Evolutionary conservation across 1,140 invertebrate genomes (phyloP).

Genomic region (Aphidius gifuensis): DNA sequence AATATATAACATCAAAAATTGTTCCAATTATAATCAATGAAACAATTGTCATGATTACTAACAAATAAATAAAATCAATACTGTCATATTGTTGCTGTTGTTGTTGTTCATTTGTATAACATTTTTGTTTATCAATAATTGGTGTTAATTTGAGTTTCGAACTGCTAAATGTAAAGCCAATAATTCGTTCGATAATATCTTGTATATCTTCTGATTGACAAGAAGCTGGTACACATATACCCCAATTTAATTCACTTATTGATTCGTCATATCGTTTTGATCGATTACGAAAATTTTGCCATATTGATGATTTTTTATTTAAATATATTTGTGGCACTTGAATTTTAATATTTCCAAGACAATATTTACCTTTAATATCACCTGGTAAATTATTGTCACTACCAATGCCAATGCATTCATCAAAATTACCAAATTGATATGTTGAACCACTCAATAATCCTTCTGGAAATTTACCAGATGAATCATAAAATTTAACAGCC

Average conservation of each 20-base stretch:
- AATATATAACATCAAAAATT: slow-evolving; percentile 37
- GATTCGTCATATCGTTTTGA: slow-evolving; percentile 46
- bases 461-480: slow-evolving; percentile 62
- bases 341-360: slow-evolving; percentile 57
- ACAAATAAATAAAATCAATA: slow-evolving; percentile 57
- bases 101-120: slow-evolving; percentile 52
- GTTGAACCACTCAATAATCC: slow-evolving; percentile 62
- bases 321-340: slow-evolving; percentile 36
- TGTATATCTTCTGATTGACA: slow-evolving; percentile 57
- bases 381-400: slow-evolving; percentile 30
- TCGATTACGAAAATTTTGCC: slow-evolving; percentile 35
- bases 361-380: slow-evolving; percentile 60
- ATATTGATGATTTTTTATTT: slow-evolving; percentile 30
- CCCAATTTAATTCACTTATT: slow-evolving; percentile 60
- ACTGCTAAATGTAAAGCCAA: slow-evolving; percentile 53
- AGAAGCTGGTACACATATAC: slow-evolving; percentile 61
- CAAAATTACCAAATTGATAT: slow-evolving; percentile 67
- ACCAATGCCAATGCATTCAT: slow-evolving; percentile 60
- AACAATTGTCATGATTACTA: slow-evolving; percentile 38
- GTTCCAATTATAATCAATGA: slow-evolving; percentile 39
- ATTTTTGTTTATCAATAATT: slow-evolving; percentile 51
- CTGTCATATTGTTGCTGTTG: slow-evolving; percentile 30
- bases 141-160: slow-evolving; percentile 44
- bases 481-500: slow-evolving; percentile 64
- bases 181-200: slow-evolving; percentile 53